phyloP scores from a whole-genome alignment of 2,888 invertebrate genomes.

The Lathronympha strigana region DNA sequence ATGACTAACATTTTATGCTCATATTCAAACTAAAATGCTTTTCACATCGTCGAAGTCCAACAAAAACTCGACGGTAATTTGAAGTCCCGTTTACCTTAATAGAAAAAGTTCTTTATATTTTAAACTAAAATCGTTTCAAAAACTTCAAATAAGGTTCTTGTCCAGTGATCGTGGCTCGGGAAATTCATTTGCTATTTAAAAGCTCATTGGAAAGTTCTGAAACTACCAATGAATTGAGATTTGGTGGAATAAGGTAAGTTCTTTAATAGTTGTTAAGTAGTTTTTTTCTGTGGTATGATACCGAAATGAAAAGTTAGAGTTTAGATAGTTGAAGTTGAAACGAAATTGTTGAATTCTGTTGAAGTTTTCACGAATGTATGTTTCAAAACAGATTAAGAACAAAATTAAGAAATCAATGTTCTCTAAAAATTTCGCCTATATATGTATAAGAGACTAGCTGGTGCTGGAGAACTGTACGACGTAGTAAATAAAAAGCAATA shows the following conservation, averaged over 20 bases:
- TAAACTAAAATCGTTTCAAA: conserved; percentile 20
- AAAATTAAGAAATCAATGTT: too few relatives aligned
- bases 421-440: too few relatives aligned
- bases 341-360: too few relatives aligned
- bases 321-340: too few relatives aligned
- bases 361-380: too few relatives aligned
- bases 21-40: not conserved
- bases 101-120: conserved; percentile 23
- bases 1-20: too few relatives aligned
- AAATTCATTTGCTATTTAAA: conserved; percentile 21
- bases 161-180: conserved; percentile 4
- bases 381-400: too few relatives aligned
- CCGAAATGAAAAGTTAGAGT: not conserved
- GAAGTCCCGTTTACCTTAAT: conserved; percentile 12
- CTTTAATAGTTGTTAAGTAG: not conserved
- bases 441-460: not conserved
- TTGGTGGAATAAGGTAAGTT: not conserved
- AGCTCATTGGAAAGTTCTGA: conserved; percentile 22
- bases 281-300: not conserved
- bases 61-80: not conserved
- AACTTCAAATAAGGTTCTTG: conserved; percentile 24
- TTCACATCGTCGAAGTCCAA: not conserved
- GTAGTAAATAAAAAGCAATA: not conserved
- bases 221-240: conserved; percentile 11
- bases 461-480: too few relatives aligned